Evolutionary conservation across 2,888 invertebrate genomes (phyloP).

Genomic region (Blastobasis adustella): DNA sequence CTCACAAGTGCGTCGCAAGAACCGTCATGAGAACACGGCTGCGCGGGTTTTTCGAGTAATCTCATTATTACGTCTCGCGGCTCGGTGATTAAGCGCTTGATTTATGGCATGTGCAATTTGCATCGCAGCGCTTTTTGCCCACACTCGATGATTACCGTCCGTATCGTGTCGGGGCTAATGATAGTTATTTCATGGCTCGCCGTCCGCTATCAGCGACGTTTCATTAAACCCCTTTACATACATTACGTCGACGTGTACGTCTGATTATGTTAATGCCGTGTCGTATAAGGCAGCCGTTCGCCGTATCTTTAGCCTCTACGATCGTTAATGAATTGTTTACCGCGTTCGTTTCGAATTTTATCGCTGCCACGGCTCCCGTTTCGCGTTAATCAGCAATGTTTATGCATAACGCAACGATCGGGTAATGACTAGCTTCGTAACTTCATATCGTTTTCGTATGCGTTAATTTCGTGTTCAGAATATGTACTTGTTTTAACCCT

Average conservation of each 20-base stretch:
- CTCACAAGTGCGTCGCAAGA: slow-evolving; percentile 27
- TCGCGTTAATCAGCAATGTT: slow-evolving; percentile 30
- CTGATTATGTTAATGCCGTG: slow-evolving; percentile 64
- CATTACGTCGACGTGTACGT: slow-evolving; percentile 67
- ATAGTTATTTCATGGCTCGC: slow-evolving; percentile 70
- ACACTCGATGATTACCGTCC: slow-evolving; percentile 68
- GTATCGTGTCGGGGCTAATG: slow-evolving; percentile 72
- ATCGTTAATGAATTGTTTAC: slow-evolving; percentile 61
- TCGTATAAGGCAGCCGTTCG: slow-evolving; percentile 46
- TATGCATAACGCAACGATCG: slow-evolving; percentile 22
- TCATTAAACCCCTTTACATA: slow-evolving; percentile 68
- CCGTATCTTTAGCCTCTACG: slow-evolving; percentile 45
- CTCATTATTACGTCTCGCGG: slow-evolving; percentile 63
- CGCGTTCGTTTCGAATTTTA: slow-evolving; percentile 31
- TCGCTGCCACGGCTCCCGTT: slow-evolving; percentile 27
- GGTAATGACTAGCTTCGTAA: slow-evolving; percentile 7
- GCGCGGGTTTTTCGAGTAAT: slow-evolving; percentile 66
- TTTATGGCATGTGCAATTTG: slow-evolving; percentile 72
- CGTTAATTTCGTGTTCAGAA: slow-evolving; percentile 15
- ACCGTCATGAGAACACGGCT: slow-evolving; percentile 32
- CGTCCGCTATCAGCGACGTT: slow-evolving; percentile 64
- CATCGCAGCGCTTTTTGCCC: slow-evolving; percentile 66
- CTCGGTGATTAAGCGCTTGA: slow-evolving; percentile 69
- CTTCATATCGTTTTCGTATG: slow-evolving; percentile 9
- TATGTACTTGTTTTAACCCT: slow-evolving; percentile 2